A percentile compares a stretch with the other conserved stretches of the same genome.
Evolutionary conservation across 2,888 invertebrate genomes (phyloP).

Genomic region (Hetaerina titia): DNA sequence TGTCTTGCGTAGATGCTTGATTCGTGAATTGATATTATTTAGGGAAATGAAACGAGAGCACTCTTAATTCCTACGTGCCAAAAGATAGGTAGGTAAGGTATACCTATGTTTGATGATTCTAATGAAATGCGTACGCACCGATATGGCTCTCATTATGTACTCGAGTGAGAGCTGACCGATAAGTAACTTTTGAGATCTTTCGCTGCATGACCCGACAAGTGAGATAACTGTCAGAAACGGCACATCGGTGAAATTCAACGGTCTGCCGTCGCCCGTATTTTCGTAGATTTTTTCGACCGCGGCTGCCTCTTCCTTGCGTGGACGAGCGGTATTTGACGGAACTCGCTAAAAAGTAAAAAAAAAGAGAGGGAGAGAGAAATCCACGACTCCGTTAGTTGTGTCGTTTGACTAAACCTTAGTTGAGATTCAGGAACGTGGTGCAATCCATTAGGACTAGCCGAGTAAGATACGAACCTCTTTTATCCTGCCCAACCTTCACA

Average conservation of each 20-base stretch:
- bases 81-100: too few relatives aligned
- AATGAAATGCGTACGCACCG: not conserved
- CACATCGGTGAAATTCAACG: constrained; percentile 41
- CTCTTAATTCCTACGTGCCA: too few relatives aligned
- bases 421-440: not conserved
- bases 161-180: not conserved
- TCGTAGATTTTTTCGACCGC: not conserved
- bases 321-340: not conserved
- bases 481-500: not conserved
- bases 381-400: not conserved
- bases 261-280: not conserved
- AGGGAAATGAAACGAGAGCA: too few relatives aligned
- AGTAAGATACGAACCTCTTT: not conserved
- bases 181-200: not conserved
- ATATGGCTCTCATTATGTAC: not conserved
- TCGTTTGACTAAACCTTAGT: not conserved
- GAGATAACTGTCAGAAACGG: constrained; percentile 49
- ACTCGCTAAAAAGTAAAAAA: not conserved
- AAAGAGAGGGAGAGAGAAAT: not conserved
- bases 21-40: too few relatives aligned
- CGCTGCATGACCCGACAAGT: not conserved
- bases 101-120: too few relatives aligned
- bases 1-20: too few relatives aligned
- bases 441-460: not conserved
- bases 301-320: not conserved